Percentiles rank a stretch among this genome's conserved stretches.
Conservation (phyloP, 2,888 invertebrate genomes). For the Pseudococcus jackbeardsleyi region DNA sequence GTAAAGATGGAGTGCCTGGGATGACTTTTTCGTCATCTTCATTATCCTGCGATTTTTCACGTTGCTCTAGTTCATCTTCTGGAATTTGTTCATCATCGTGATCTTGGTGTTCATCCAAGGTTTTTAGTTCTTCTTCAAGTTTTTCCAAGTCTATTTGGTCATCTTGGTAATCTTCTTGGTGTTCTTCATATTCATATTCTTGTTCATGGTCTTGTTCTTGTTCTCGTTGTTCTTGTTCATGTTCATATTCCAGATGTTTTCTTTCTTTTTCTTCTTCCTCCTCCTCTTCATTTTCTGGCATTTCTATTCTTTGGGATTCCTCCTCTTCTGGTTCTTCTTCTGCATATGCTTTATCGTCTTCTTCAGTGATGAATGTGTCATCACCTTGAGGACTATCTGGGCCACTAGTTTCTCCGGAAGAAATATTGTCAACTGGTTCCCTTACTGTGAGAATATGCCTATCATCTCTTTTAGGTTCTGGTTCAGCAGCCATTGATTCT, state of each 20-base stretch:
- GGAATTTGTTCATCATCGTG: slow-evolving; percentile 72
- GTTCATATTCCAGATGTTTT: not conserved
- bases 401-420: slow-evolving; percentile 89
- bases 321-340: slow-evolving; percentile 39
- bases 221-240: not conserved
- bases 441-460: slow-evolving; percentile 70
- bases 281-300: not conserved
- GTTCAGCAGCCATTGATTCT: slow-evolving; percentile 35
- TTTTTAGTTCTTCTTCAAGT: slow-evolving; percentile 64
- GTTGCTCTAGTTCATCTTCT: slow-evolving; percentile 67
- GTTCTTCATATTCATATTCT: not conserved
- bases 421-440: slow-evolving; percentile 69
- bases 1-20: slow-evolving; percentile 70
- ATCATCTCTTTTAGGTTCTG: slow-evolving; percentile 67
- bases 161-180: slow-evolving; percentile 75
- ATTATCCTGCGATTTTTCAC: slow-evolving; percentile 68
- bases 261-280: not conserved
- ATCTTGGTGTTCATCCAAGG: slow-evolving; percentile 69
- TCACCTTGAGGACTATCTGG: slow-evolving; percentile 80
- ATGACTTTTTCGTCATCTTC: slow-evolving; percentile 66
- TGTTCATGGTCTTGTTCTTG: slow-evolving; percentile 24
- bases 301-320: not conserved
- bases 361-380: not conserved
- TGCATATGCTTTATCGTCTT: not conserved
- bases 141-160: slow-evolving; percentile 70